Conservation (phyloP, 2,113 vertebrate genomes). For the Uria aalge region DNA sequence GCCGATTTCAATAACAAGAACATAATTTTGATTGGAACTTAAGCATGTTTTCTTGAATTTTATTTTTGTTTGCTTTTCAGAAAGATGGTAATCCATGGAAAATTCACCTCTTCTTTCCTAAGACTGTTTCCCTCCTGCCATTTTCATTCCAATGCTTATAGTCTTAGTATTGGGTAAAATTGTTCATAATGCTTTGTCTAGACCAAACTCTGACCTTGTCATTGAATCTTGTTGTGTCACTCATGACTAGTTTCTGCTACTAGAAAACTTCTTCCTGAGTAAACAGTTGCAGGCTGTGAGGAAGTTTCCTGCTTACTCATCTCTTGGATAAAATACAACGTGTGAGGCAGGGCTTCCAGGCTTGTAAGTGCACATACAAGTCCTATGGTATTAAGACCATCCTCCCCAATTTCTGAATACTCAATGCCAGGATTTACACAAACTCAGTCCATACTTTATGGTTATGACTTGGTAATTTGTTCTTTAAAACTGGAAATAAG, state of each 20-base stretch:
- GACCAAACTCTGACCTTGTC: neutral
- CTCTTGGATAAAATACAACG: neutral
- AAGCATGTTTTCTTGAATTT: neutral
- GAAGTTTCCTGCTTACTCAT: neutral
- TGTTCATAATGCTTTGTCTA: neutral
- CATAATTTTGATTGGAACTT: neutral
- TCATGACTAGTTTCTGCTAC: neutral
- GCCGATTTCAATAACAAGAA: neutral
- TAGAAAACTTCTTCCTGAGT: neutral
- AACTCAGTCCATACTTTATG: neutral
- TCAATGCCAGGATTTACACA: neutral
- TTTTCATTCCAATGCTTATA: neutral
- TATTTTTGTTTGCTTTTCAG: neutral
- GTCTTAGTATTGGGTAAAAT: neutral
- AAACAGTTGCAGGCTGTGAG: neutral
- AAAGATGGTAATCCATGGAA: neutral
- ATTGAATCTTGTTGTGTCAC: neutral
- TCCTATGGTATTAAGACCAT: rapidly evolving
- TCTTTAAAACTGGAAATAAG: neutral
- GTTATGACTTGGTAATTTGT: neutral
- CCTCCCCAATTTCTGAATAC: neutral
- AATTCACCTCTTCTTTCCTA: neutral
- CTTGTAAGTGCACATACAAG: neutral
- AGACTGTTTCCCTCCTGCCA: neutral
- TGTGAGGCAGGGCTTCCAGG: neutral